A percentile compares a stretch with the other conserved stretches of the same genome.
Evolutionary conservation across 2,888 invertebrate species (phyloP).

Genomic region (Plemyria rubiginata): DNA sequence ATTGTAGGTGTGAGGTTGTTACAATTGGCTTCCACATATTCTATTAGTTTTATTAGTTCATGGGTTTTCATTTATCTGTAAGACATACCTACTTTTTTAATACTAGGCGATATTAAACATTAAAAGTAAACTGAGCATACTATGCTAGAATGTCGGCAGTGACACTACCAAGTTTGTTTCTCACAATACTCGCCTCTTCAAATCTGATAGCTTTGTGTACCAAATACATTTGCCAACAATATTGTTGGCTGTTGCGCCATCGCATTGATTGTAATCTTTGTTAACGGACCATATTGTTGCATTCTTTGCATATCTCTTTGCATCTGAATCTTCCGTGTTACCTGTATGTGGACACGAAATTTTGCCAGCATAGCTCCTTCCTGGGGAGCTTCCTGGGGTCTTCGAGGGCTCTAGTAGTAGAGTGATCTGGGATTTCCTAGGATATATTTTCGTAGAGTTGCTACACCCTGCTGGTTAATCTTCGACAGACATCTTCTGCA

Average conservation of each 20-base stretch:
- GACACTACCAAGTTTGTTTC: conserved; percentile 15
- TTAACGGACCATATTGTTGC: conserved; percentile 22
- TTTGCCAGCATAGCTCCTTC: too few relatives aligned
- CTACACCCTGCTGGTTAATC: too few relatives aligned
- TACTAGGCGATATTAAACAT: not conserved
- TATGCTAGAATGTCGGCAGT: not conserved
- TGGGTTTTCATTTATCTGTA: too few relatives aligned
- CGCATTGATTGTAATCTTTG: conserved; percentile 41
- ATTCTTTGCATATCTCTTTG: conserved; percentile 11
- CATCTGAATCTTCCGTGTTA: not conserved
- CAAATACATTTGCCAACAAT: conserved; percentile 45
- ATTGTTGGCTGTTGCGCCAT: conserved; percentile 35
- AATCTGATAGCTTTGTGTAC: conserved; percentile 53
- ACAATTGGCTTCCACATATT: too few relatives aligned
- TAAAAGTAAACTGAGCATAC: not conserved
- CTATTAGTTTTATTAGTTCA: too few relatives aligned
- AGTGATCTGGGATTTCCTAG: too few relatives aligned
- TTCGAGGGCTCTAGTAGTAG: too few relatives aligned
- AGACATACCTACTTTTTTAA: too few relatives aligned
- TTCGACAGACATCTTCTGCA: too few relatives aligned
- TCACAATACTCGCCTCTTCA: conserved; percentile 45
- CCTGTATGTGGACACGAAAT: not conserved
- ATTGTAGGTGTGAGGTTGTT: too few relatives aligned
- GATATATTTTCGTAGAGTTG: too few relatives aligned
- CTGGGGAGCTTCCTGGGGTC: too few relatives aligned